phyloP scores from a whole-genome alignment of 2,888 invertebrate genomes.

The Hypena proboscidalis region DNA sequence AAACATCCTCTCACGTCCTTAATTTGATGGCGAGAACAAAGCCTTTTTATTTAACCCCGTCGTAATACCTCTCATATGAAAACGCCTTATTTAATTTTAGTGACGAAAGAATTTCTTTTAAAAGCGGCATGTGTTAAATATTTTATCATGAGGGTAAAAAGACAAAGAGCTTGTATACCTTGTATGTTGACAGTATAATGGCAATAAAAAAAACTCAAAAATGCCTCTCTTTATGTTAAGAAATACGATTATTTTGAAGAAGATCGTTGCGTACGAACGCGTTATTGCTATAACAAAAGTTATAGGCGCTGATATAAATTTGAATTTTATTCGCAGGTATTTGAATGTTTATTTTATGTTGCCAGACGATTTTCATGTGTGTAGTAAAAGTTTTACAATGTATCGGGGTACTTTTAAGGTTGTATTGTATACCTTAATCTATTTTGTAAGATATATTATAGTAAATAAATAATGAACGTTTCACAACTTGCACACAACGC shows the following conservation, averaged over 20 bases:
- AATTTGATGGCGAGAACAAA: conserved; percentile 39
- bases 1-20: too few species aligned
- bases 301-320: conserved; percentile 24
- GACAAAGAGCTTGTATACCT: conserved; percentile 18
- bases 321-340: conserved; percentile 6
- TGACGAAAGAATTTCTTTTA: conserved; percentile 40
- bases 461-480: too few species aligned
- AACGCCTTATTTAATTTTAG: conserved; percentile 42
- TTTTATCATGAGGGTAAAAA: conserved; percentile 35
- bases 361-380: conserved; percentile 3
- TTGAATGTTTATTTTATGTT: conserved; percentile 8
- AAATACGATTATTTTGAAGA: conserved; percentile 27
- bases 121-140: conserved; percentile 35
- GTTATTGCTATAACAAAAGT: conserved; percentile 30
- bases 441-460: too few species aligned
- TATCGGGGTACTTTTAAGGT: not conserved
- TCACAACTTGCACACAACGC: too few species aligned
- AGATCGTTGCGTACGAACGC: conserved; percentile 14
- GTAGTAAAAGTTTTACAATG: conserved; percentile 11
- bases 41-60: conserved; percentile 20
- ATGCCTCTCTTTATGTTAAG: conserved; percentile 15
- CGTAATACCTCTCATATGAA: conserved; percentile 23
- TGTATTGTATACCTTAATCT: conserved; percentile 1
- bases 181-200: conserved; percentile 9
- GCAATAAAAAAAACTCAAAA: conserved; percentile 20